Base-by-base conservation (phyloP, 1,140 invertebrate species). In the Cotesia typhae region DNA sequence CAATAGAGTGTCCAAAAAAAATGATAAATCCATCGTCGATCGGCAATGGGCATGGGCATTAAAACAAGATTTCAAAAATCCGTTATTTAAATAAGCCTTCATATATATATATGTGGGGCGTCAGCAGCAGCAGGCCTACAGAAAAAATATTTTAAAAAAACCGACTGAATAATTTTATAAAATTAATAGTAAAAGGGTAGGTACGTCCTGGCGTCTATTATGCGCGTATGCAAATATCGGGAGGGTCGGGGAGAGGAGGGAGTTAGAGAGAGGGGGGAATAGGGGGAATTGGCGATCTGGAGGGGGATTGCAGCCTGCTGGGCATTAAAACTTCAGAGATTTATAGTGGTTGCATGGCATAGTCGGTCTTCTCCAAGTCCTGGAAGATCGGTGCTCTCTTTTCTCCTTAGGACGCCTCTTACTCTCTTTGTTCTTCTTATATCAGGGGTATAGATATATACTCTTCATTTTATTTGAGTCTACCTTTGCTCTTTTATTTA, bases 111-210 rank as follows among this genome's bases (percentile, higher is more conserved):
- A 47, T 41, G 64, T 51, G 66, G 17, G 14, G 61, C 53, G 52
- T 72, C 70, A 67, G 60, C 55, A 17, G 12, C 64, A 63, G 53
- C 53, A 71, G 75, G 75, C 76, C 69, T 67, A 61, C 67, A 67
- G 70, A 73, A 69, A 60, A 72, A 78, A 78, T 9, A 47, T 7
- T 47, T 47, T 0, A 41, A 47, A 47, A 72, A 69, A 67, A 53
- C 61, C 71, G 73, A 74, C 77, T 82, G 85, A 85, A 83, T 84
- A 84, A 87, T 86, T 87, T 87, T 84, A 85, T 85, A 84, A 86
- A 86, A 85, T 86, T 87, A 87, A 86, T 86, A 87, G 85, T 83
- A 84, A 86, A 75, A 86, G 83, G 84, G 84, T 85, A 85, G 83
- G 80, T 81, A 67, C 71, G 72, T 72, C 68, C 75, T 77, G 79